phyloP scores from a whole-genome alignment of 2,113 vertebrate species.

The Barnardius zonarius region DNA sequence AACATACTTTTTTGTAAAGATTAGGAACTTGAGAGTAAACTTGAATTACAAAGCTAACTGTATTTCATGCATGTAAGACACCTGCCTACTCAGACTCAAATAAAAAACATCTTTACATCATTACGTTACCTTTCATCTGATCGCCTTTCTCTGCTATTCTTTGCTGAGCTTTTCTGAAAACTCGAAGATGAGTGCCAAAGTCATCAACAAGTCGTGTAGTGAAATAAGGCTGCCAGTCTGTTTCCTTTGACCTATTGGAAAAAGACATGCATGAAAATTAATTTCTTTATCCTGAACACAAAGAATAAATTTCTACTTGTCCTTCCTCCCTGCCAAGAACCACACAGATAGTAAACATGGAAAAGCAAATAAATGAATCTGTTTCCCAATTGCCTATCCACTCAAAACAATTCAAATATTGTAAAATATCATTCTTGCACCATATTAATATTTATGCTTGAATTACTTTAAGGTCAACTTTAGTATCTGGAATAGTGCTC shows the following conservation, averaged over 20 bases:
- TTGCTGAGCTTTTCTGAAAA: conserved; percentile 98
- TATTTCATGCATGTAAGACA: not conserved
- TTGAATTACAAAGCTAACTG: not conserved
- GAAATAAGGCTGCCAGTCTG: conserved; percentile 99
- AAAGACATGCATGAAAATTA: not conserved
- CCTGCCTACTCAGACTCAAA: not conserved
- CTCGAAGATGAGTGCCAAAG: conserved; percentile 95
- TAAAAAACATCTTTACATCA: not conserved
- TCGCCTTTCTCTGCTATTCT: conserved; percentile 90
- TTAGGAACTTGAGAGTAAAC: not conserved
- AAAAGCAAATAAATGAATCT: not conserved
- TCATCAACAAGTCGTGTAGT: conserved; percentile 97
- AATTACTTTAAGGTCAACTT: not conserved
- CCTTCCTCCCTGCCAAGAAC: not conserved
- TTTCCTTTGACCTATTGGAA: conserved; percentile 91
- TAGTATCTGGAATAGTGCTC: not conserved
- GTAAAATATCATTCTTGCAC: not conserved
- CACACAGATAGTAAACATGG: not conserved
- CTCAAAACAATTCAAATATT: not conserved
- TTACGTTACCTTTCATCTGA: conserved; percentile 81
- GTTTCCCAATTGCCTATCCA: not conserved
- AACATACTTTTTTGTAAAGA: not conserved
- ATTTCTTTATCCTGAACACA: not conserved
- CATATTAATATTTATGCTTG: not conserved
- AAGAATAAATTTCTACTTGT: not conserved